Percentiles rank a stretch among this genome's conserved stretches.
These are phyloP conservation scores for Poecile montanus DNA, from an alignment of 2,797 vertebrate genomes.

Conservation along the genomic window DNA sequence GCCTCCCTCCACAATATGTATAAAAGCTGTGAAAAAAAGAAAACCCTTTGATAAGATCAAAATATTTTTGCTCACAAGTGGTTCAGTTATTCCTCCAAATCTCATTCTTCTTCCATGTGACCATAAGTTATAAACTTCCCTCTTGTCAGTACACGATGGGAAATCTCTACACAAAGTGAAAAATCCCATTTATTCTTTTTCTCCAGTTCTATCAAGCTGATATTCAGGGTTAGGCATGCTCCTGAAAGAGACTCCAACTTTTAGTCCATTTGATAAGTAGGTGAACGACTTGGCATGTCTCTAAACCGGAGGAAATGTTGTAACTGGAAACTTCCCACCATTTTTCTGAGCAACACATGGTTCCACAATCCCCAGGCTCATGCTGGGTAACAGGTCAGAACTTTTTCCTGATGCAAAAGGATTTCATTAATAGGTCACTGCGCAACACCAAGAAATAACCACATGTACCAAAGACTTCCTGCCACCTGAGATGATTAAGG, in stretches of 20 bases:
- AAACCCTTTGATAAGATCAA: neutral
- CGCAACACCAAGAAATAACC: neutral
- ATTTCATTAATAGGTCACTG: neutral
- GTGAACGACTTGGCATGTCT: neutral
- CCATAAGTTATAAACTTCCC: neutral
- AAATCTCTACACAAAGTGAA: neutral
- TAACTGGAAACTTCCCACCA: neutral
- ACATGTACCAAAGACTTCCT: fast-evolving
- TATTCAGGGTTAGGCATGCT: neutral
- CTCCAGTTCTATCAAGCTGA: neutral
- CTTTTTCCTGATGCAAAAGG: neutral
- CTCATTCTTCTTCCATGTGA: neutral
- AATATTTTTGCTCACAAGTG: neutral
- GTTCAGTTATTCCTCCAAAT: neutral
- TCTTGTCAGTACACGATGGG: neutral
- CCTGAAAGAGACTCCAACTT: neutral
- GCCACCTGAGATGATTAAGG: neutral
- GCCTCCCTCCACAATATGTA: no score
- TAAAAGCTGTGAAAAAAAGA: neutral
- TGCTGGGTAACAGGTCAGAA: neutral
- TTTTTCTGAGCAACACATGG: neutral
- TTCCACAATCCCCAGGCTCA: neutral
- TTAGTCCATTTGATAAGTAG: neutral
- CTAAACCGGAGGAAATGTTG: neutral
- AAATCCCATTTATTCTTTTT: neutral